phyloP scores from a whole-genome alignment of 2,797 vertebrate species.

The Siniperca scherzeri region DNA sequence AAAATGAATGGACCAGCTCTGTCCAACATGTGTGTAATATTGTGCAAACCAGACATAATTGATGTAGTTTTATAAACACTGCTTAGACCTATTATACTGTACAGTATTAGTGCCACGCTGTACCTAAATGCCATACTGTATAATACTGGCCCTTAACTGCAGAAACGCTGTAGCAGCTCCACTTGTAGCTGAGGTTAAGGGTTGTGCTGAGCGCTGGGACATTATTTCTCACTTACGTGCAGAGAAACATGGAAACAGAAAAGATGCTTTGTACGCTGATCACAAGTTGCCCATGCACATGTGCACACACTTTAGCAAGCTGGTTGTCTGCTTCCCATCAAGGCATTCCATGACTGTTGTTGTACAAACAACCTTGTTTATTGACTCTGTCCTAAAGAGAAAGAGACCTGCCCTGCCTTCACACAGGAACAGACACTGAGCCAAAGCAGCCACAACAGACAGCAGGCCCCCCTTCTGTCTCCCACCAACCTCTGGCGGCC shows the following conservation, averaged over 20 bases:
- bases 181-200: not conserved
- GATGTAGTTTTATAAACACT: not conserved
- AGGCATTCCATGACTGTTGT: constrained; percentile 59
- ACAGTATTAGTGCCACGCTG: not conserved
- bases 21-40: not conserved
- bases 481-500: constrained; percentile 71
- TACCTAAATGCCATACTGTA: not conserved
- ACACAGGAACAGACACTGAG: constrained; percentile 62
- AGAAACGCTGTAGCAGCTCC: not conserved
- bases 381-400: constrained; percentile 69
- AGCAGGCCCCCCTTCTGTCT: constrained; percentile 58
- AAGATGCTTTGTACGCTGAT: constrained; percentile 2
- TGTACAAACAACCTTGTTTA: constrained; percentile 70
- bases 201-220: not conserved
- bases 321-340: constrained; percentile 63
- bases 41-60: not conserved
- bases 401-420: constrained; percentile 59
- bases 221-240: not conserved
- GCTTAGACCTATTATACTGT: not conserved
- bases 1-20: not conserved
- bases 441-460: constrained; percentile 71
- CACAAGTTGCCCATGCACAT: constrained; percentile 34
- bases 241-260: not conserved
- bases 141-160: not conserved
- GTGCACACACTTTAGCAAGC: constrained; percentile 22